A percentile compares a stretch with the other conserved stretches of the same genome.
phyloP scores from a whole-genome alignment of 1,140 invertebrate genomes.

The Myzus persicae region DNA sequence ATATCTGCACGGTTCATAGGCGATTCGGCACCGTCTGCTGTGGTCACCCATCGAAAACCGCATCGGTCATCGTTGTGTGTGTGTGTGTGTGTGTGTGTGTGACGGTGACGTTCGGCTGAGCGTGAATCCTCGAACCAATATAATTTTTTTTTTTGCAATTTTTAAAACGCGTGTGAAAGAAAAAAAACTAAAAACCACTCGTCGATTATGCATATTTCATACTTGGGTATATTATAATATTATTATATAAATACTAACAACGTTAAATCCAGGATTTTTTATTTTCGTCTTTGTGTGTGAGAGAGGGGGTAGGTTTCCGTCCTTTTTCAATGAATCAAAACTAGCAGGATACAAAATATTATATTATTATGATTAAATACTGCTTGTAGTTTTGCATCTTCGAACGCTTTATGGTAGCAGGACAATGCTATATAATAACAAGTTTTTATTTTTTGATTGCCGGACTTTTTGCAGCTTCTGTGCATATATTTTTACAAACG shows the following conservation, averaged over 20 bases:
- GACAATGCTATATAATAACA: background rate
- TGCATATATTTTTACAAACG: background rate
- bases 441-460: background rate
- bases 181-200: background rate
- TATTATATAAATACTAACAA: no score
- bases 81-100: no score
- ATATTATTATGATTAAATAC: no score
- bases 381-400: no score
- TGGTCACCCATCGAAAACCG: slow-evolving; percentile 47
- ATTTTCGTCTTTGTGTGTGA: no score
- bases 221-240: no score
- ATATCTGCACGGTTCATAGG: slow-evolving; percentile 44
- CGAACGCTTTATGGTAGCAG: no score
- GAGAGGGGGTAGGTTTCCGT: no score
- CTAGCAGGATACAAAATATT: no score
- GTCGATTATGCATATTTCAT: background rate
- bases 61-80: slow-evolving; percentile 23
- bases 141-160: background rate
- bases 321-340: no score
- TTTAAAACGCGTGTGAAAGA: background rate
- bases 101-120: slow-evolving; percentile 14
- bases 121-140: background rate
- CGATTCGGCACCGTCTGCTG: slow-evolving; percentile 10
- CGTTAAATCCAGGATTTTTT: no score
- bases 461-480: background rate